Percentiles rank a stretch among this genome's conserved stretches.
Evolutionary conservation across 2,888 invertebrate species (phyloP).

Genomic region (Loripinus fragilis): DNA sequence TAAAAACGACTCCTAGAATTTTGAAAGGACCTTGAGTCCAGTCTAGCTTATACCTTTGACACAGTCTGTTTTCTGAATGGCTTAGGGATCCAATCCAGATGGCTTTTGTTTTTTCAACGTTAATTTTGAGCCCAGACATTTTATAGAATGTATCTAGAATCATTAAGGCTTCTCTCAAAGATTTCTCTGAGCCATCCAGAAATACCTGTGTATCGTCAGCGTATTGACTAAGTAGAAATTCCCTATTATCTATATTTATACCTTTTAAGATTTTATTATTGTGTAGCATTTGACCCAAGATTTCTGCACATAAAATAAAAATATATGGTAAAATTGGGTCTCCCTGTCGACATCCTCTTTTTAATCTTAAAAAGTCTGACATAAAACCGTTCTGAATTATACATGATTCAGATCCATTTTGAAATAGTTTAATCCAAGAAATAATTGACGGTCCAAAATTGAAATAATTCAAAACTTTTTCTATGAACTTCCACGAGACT

Average conservation of each 20-base stretch:
- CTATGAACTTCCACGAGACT: background rate
- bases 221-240: background rate
- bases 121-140: background rate
- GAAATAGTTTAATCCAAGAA: background rate
- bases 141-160: background rate
- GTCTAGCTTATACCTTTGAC: background rate
- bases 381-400: conserved; percentile 11
- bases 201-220: background rate
- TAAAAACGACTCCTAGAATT: background rate
- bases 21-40: background rate
- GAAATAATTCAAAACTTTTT: background rate
- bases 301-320: background rate
- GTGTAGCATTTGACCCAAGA: background rate
- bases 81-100: background rate
- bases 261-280: background rate
- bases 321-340: background rate
- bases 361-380: background rate
- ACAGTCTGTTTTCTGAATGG: background rate
- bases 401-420: background rate
- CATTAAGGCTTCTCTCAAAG: background rate
- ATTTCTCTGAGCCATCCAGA: background rate
- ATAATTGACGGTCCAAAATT: background rate
- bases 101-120: background rate
- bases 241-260: background rate
- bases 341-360: background rate